phyloP scores from a whole-genome alignment of 2,797 vertebrate species.

The Decapterus maruadsi region DNA sequence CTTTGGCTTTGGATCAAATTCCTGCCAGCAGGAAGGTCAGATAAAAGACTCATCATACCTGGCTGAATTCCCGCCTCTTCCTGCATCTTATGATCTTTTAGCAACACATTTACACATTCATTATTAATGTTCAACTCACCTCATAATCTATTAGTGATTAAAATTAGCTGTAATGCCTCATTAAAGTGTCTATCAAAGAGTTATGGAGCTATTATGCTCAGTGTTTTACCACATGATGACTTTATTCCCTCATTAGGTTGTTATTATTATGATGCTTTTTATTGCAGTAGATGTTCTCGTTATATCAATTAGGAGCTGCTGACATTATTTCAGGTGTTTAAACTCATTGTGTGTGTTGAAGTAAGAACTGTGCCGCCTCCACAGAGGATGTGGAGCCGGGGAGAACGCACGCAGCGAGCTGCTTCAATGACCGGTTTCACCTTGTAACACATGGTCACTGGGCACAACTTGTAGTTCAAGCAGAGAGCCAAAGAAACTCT shows the following conservation, averaged over 20 bases:
- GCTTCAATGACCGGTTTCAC: constrained; percentile 48
- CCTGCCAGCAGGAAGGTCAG: constrained; percentile 18
- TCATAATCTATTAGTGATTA: constrained; percentile 32
- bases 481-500: constrained; percentile 26
- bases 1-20: not conserved
- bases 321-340: constrained; percentile 20
- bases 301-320: not conserved
- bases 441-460: constrained; percentile 66
- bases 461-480: constrained; percentile 29
- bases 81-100: constrained; percentile 9
- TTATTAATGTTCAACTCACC: constrained; percentile 43
- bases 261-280: not conserved
- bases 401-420: constrained; percentile 18
- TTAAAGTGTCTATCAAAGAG: constrained; percentile 13
- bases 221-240: not conserved
- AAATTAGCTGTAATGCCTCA: not conserved
- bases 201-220: not conserved
- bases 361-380: not conserved
- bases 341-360: constrained; percentile 21
- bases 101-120: constrained; percentile 52
- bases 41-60: constrained; percentile 8
- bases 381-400: constrained; percentile 6
- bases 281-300: not conserved
- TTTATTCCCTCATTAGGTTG: not conserved
- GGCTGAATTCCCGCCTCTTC: constrained; percentile 17